Evolutionary conservation across 2,888 invertebrate genomes (phyloP), one percentile per base, ranked within the genome.

Genomic region (Drosophila mercatorum): DNA sequence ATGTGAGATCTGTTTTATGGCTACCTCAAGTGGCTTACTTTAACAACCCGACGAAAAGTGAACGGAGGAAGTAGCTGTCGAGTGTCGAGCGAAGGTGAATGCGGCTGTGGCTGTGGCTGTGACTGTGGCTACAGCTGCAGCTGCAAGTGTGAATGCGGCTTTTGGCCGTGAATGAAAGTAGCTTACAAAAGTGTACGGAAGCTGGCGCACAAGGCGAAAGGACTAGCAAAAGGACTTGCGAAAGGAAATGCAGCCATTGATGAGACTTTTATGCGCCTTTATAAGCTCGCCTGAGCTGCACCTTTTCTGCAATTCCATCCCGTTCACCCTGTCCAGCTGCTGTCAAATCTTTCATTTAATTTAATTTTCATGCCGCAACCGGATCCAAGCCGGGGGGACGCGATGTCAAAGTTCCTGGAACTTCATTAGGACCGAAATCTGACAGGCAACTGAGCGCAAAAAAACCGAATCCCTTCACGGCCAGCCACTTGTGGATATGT

Each of bases 351-450:
- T 72, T 74, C 57, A 59, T 63, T 76, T 66, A 73, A 77, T 81
- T 85, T 81, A 60, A 86, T 71, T 83, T 82, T 68, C 73, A 51
- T 62, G 74, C 59, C 59, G 57, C 56, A 47, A 63, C 60, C 68
- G 75, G 53, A 38, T n/a, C 38, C 52, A 28, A 41, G 2, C 44
- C 60, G 36, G 28, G 46, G 55, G 55, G 51, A 68, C 55, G 68
- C 55, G 60, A 68, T 67, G 85, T 82, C 88, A 76, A 82, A 87
- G 82, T 84, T 84, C 55, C 68, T 66, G 72, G 62, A 84, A 84
- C 87, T 87, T 84, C 73, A 87, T 87, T 87, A 82, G 68, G 70
- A 53, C 74, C 76, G 78, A 84, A 84, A 87, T 80, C 88, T 68
- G 82, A 83, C 80, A 78, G 70, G 65, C 70, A 76, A 83, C 71